Base-by-base conservation (phyloP, 92 coral and sea anemone genomes). In the Zoanthus gigantus region DNA sequence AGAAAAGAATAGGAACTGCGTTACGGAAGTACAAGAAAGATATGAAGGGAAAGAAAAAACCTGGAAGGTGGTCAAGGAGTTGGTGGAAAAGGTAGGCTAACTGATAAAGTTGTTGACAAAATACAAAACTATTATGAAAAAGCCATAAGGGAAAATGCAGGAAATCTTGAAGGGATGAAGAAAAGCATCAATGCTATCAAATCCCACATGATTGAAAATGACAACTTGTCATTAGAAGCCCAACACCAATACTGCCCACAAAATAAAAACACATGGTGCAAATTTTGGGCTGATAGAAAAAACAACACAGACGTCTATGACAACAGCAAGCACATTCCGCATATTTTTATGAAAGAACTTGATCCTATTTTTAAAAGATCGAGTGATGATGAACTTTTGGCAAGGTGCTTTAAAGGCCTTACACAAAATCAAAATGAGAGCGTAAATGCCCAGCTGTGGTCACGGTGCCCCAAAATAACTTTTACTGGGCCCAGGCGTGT, bases 181-280 rank as follows among this genome's bases (percentile, higher is more conserved):
- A 74, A 42, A 14, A 76, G 84, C 31, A 88, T 91, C 18, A 60
- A 63, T 77, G 93, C 90, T 11, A 91, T 88, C 29, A 74, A 66
- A 52, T 68, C 30, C 60, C 93, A 88, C 31, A 91, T 86, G 90
- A 85, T 92, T 16, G 79, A 78, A 63, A 82, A 80, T 31, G 46
- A 79, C 3, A 14, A 69, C 58, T 9, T 79, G 50, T 23, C 94
- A 31, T 68, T 92, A 15, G 86, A 89, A 71, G 23, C 76, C 15
- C 92, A 92, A 37, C 94, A 92, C 52, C 60, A 76, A 63, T 71
- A 57, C 72, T 89, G 92, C 69, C 94, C 90, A 23, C 75, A 90
- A 72, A 90, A 74, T 2, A n/a, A 72, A 28, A 77, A 83, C 73
- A 90, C 93, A 53, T 92, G 95, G 93, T 90, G 95, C 53, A 89